Conservation (phyloP, 2,113 vertebrate species). For the Delphinus delphis region DNA sequence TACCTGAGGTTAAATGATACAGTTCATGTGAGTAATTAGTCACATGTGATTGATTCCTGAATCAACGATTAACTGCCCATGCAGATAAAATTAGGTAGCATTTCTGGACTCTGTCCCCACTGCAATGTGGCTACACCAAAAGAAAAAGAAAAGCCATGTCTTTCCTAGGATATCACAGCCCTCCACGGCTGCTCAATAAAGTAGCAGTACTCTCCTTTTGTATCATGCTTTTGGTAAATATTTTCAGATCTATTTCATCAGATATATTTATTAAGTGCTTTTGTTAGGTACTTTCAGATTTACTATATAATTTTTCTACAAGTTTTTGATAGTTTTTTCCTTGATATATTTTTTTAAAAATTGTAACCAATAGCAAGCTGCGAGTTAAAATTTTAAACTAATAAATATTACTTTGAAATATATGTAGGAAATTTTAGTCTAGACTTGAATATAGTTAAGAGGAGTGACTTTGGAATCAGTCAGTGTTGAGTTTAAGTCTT, state of each 20-base stretch:
- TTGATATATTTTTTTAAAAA: neutral
- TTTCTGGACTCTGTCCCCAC: neutral
- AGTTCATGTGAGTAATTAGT: neutral
- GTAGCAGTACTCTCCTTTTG: neutral
- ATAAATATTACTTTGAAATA: neutral
- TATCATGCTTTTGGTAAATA: neutral
- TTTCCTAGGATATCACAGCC: neutral
- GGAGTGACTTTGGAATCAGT: neutral
- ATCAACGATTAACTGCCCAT: neutral
- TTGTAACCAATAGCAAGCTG: neutral
- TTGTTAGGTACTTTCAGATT: neutral
- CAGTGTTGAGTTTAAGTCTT: neutral
- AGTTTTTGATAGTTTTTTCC: neutral
- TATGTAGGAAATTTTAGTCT: neutral
- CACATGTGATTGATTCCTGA: neutral
- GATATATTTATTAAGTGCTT: neutral
- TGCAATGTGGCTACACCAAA: fast-evolving
- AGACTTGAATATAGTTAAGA: neutral
- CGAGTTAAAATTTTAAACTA: neutral
- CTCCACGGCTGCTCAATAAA: neutral
- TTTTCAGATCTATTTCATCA: neutral
- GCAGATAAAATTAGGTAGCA: neutral
- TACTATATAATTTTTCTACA: neutral
- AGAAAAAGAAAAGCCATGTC: neutral
- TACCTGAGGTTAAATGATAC: neutral